Conservation (phyloP, 2,113 vertebrate genomes). For the Hyla sarda region DNA sequence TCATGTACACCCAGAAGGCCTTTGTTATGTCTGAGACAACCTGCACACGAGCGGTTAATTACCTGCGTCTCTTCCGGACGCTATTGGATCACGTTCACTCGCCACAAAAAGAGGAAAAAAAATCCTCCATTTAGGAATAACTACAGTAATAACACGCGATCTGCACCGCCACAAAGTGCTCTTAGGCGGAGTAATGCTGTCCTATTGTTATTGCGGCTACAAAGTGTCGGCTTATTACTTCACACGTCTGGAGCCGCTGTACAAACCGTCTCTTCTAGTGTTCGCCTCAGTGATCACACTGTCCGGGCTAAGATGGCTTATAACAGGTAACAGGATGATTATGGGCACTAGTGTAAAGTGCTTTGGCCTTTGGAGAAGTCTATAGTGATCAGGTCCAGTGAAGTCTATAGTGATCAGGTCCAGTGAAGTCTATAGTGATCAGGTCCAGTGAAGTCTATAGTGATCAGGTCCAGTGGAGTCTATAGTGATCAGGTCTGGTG, state of each 20-base stretch:
- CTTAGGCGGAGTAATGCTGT: neutral
- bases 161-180: neutral
- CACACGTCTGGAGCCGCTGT: neutral
- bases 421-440: too few species aligned
- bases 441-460: too few species aligned
- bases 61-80: neutral
- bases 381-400: too few species aligned
- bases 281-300: too few species aligned
- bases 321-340: too few species aligned
- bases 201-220: neutral
- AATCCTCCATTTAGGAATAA: neutral
- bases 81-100: neutral
- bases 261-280: neutral
- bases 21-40: constrained; percentile 35
- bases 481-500: too few species aligned
- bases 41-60: constrained; percentile 23
- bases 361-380: too few species aligned
- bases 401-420: too few species aligned
- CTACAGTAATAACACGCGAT: neutral
- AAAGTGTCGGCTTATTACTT: neutral
- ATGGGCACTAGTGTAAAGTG: too few species aligned
- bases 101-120: neutral
- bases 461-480: too few species aligned
- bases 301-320: too few species aligned
- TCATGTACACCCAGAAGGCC: constrained; percentile 37